These are phyloP conservation scores for Taxidea taxus DNA, from an alignment of 2,113 vertebrate genomes.

Conservation along the genomic window DNA sequence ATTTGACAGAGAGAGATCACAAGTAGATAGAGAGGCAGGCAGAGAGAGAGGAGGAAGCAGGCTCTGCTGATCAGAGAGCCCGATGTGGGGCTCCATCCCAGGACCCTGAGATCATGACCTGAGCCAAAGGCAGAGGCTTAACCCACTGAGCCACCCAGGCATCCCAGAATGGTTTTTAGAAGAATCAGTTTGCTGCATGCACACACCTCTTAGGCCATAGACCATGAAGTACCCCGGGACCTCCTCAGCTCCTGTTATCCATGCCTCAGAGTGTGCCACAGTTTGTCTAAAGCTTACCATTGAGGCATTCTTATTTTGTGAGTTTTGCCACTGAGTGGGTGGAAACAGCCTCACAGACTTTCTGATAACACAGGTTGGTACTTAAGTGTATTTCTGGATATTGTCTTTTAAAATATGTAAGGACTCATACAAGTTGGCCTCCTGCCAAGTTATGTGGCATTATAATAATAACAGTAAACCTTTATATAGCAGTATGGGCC, in stretches of 20 bases:
- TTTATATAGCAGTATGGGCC: neutral
- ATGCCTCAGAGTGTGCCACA: neutral
- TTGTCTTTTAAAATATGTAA: slow-evolving; percentile 32
- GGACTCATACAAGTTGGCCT: neutral
- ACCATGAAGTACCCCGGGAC: neutral
- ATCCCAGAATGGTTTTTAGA: neutral
- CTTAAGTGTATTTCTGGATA: slow-evolving; percentile 1
- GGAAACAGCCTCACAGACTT: neutral
- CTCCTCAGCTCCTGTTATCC: fast-evolving
- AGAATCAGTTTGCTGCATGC: neutral
- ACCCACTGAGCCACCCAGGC: too few species aligned
- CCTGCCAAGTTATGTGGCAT: slow-evolving; percentile 25
- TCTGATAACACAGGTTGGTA: neutral
- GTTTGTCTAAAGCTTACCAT: neutral
- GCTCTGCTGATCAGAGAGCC: too few species aligned
- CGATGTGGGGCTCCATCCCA: too few species aligned
- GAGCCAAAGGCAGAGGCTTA: too few species aligned
- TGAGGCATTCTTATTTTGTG: neutral
- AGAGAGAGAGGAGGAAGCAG: too few species aligned
- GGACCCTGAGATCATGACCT: too few species aligned
- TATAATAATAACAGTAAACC: slow-evolving; percentile 13
- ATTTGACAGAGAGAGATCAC: too few species aligned
- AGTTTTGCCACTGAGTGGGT: neutral
- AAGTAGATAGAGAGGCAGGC: too few species aligned
- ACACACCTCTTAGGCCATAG: neutral